Conservation (phyloP, 2,797 vertebrate species). For the Characodon lateralis region DNA sequence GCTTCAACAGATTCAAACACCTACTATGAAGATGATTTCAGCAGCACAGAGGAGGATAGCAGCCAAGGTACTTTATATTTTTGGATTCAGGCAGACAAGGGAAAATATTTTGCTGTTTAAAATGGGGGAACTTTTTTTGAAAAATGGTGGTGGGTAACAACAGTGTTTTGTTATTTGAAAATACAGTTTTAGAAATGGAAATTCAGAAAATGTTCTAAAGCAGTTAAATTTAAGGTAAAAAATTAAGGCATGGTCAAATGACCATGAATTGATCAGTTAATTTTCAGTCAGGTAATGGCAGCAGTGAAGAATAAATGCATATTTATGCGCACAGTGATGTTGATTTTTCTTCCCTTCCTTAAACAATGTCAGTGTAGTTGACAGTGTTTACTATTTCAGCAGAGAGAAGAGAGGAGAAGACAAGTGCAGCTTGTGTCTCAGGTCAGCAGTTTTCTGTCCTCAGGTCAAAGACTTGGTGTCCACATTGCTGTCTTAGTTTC, state of each 20-base stretch:
- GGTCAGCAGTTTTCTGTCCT: constrained; percentile 86
- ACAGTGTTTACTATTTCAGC: constrained; percentile 88
- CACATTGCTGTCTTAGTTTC: constrained; percentile 75
- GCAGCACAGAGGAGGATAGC: constrained; percentile 99
- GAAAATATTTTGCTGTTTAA: background rate
- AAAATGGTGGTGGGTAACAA: background rate
- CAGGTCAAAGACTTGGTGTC: constrained; percentile 81
- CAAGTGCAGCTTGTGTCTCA: constrained; percentile 88
- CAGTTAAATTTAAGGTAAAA: background rate
- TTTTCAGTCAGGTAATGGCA: constrained; percentile 38
- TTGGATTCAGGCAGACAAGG: constrained; percentile 6
- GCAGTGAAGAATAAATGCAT: constrained; percentile 33
- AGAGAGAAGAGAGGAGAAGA: constrained; percentile 90
- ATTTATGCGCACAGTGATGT: constrained; percentile 39
- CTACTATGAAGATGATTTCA: constrained; percentile 99
- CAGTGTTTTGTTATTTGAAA: background rate
- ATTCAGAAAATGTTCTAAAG: background rate
- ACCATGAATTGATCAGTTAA: constrained; percentile 32
- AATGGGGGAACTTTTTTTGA: background rate
- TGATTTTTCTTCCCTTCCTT: constrained; percentile 53
- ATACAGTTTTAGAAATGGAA: background rate
- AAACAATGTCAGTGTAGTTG: constrained; percentile 79
- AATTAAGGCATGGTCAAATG: constrained; percentile 2
- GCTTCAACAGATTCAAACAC: constrained; percentile 99
- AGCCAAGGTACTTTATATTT: constrained; percentile 88